Evolutionary conservation across 2,797 vertebrate species (phyloP).

Genomic region (Hydrolagus colliei): DNA sequence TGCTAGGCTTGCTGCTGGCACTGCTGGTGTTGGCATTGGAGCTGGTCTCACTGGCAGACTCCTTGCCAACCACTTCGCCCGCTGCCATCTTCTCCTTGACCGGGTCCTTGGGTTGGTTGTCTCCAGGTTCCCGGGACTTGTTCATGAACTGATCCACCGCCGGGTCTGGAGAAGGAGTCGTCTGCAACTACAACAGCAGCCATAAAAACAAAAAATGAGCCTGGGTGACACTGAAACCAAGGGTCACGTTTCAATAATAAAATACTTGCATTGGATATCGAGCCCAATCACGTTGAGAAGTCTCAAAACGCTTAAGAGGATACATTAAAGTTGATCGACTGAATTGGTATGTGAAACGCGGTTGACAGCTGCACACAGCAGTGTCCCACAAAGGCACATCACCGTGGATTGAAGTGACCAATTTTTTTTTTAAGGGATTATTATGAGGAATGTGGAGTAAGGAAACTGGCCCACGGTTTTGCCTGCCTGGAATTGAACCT

Average conservation of each 20-base stretch:
- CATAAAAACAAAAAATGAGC: not conserved
- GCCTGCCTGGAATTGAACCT: no score
- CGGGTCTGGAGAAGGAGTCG: slow-evolving; percentile 79
- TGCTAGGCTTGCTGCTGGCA: slow-evolving; percentile 75
- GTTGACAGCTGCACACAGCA: no score
- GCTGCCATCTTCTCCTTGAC: slow-evolving; percentile 67
- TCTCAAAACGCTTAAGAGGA: no score
- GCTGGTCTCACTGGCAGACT: slow-evolving; percentile 56
- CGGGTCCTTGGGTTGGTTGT: slow-evolving; percentile 78
- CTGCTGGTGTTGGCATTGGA: slow-evolving; percentile 53
- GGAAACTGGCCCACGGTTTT: no score
- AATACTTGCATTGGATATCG: not conserved
- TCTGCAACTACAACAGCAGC: slow-evolving; percentile 72
- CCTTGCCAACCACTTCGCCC: slow-evolving; percentile 58
- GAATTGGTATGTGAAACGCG: no score
- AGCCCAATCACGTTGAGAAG: no score
- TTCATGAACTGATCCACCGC: slow-evolving; percentile 76
- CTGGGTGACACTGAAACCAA: not conserved
- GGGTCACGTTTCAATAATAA: not conserved
- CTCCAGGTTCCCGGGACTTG: slow-evolving; percentile 75
- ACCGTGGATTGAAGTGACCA: no score
- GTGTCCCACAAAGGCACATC: no score
- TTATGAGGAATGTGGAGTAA: no score
- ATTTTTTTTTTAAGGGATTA: no score
- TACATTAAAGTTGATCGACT: no score